Evolutionary conservation across 2,888 invertebrate genomes (phyloP), one percentile per base, ranked within the genome.

Genomic region (Drosophila testacea): DNA sequence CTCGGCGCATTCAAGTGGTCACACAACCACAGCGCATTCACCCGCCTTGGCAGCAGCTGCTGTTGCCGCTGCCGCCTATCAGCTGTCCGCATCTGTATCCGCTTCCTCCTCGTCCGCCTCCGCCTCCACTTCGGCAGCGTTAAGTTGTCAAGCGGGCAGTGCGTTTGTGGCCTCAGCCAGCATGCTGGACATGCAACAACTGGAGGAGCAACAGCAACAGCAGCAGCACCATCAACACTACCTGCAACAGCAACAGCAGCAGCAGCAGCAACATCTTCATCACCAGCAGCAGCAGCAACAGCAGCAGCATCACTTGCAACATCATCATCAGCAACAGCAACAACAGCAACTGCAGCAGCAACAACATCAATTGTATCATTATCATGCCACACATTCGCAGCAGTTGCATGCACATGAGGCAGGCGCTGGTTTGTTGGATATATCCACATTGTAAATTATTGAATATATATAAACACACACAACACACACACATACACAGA

Each of bases 361-460:
- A 16, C 76, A 66, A 6, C 69, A 78, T 60, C 72, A 77, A 50
- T 64, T 69, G 74, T 76, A 89, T 66, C 90, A 89, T 72, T 79
- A 89, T 51, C 89, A 90, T 69, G 60, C 73, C 48, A 47, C 80
- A 48, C 66, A 78, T 66, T 59, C 65, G 66, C 72, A 72, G 57
- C 75, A 67, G 69, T 64, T 73, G 67, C 82, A 84, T 69, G 76
- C 74, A 46, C 82, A 79, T 28, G 89, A 87, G 77, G 84, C 76
- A 50, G 69, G 77, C 77, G 82, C 90, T 69, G 92, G 91, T 76
- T 88, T 92, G 79, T 87, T 92, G 91, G 92, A 92, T 91, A 92
- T 92, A 77, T 91, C 92, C 88, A 91, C 92, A 79, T 90, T 92
- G 92, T 92, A 92, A 92, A 91, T 91, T 90, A 89, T 88, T 88